These are phyloP conservation scores for Bergia puertoricense DNA, from an alignment of 92 coral and sea anemone species.

Conservation along the genomic window DNA sequence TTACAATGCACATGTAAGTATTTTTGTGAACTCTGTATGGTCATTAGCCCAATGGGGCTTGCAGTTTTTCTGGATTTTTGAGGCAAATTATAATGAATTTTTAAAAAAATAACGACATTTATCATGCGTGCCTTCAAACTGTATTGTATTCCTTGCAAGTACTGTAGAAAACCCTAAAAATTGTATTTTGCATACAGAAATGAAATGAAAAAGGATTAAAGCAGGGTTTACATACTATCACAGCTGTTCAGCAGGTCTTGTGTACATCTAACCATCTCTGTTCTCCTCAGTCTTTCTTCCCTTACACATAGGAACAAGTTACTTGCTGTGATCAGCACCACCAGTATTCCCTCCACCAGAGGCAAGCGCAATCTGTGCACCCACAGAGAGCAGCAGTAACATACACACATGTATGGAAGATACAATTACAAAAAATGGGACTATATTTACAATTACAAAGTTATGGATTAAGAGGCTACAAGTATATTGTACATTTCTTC, in stretches of 20 bases:
- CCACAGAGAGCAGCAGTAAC: background rate
- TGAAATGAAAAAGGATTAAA: background rate
- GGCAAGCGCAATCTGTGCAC: conserved; percentile 58
- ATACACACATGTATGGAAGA: background rate
- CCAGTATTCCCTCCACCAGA: conserved; percentile 71
- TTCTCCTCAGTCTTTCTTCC: conserved; percentile 82
- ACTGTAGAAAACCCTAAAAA: background rate
- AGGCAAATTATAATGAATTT: too few relatives aligned
- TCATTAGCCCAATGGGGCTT: too few relatives aligned
- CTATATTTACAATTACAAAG: too few relatives aligned
- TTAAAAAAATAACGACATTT: too few relatives aligned
- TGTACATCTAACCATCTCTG: conserved; percentile 81
- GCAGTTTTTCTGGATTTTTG: too few relatives aligned
- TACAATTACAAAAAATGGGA: too few relatives aligned
- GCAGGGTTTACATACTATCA: conserved; percentile 51
- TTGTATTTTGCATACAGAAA: background rate
- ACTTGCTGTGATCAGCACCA: conserved; percentile 61
- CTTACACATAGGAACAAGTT: conserved; percentile 80
- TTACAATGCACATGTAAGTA: too few relatives aligned
- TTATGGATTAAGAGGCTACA: background rate
- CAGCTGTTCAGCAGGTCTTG: conserved; percentile 63
- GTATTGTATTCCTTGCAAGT: background rate
- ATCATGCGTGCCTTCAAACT: too few relatives aligned
- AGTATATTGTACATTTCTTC: too few relatives aligned
- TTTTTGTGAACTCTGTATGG: too few relatives aligned